Base-by-base conservation (phyloP, 2,113 vertebrate genomes). In the Prinia subflava region DNA sequence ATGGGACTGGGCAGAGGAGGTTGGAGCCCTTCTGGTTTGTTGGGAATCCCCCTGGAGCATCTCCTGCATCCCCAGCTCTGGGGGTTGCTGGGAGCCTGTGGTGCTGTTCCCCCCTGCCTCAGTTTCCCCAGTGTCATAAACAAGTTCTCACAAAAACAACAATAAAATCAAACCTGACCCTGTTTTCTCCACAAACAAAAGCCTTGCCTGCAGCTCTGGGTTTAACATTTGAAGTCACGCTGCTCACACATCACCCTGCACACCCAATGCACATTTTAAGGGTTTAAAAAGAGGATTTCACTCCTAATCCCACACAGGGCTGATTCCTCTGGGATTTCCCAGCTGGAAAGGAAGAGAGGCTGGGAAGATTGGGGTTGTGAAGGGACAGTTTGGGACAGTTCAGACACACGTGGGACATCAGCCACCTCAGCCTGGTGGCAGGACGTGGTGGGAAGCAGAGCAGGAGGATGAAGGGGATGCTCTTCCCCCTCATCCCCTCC, bases 351-450 rank as follows among this genome's bases (percentile, higher is more conserved):
- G 85, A 74, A 74, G 39, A 67, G 53, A 55, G 53, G 57, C 63
- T 44, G 64, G 20, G 24, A 79, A 47, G 2, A 31, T 24, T 55
- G 59, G 56, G 84, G 85, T 57, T 49, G 62, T 39, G 67, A 92
- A 84, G 78, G 9, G 13, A 94, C 92, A 85, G 57, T 46, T 70
- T 35, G 79, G 89, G 82, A 82, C 63, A 62, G 55, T 14, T 41
- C 20, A 15, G 47, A 87, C 87, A 90, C 85, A 71, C 18, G 75
- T 44, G 2, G 15, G 17, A 69, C 27, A 47, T 50, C 86, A 87
- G 93, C 95, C 97, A 97, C 94, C 97, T 92, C 91, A 57, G 91
- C 87, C 92, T 92, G 37, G 47, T 80, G 93, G 77, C 76, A 81
- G 80, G 80, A 80, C 59, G n/a, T 31, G 92, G 74, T 93, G 91